phyloP scores from a whole-genome alignment of 2,113 vertebrate species.

The Chinchilla lanigera region DNA sequence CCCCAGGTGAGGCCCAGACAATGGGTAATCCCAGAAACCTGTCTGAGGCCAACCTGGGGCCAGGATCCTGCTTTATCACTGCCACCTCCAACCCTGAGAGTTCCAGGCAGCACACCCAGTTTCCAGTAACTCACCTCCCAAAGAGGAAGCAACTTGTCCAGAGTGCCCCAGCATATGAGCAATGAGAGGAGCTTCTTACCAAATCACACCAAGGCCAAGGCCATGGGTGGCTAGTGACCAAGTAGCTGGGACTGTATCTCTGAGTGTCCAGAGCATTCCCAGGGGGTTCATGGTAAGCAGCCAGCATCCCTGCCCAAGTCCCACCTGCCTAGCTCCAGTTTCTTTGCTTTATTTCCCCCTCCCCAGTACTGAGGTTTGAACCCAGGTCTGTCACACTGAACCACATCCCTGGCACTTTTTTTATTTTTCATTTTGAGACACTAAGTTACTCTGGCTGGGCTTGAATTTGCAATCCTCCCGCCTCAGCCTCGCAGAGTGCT shows the following conservation, averaged over 20 bases:
- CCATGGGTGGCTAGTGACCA: not conserved
- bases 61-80: not conserved
- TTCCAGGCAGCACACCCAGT: not conserved
- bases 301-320: not conserved
- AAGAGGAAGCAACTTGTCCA: not conserved
- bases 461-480: not conserved
- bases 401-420: not conserved
- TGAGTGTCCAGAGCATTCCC: not conserved
- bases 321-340: not conserved
- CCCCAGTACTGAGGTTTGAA: not conserved
- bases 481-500: not conserved
- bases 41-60: not conserved
- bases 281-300: rapidly evolving
- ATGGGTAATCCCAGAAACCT: not conserved
- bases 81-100: not conserved
- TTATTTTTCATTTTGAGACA: not conserved
- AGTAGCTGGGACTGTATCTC: not conserved
- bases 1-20: not conserved
- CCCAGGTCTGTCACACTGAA: not conserved
- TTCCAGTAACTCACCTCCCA: not conserved
- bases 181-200: not conserved
- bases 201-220: not conserved
- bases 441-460: not conserved
- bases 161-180: rapidly evolving
- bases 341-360: not conserved